Base-by-base conservation (phyloP, 2,888 invertebrate genomes). In the Lasiommata megera region DNA sequence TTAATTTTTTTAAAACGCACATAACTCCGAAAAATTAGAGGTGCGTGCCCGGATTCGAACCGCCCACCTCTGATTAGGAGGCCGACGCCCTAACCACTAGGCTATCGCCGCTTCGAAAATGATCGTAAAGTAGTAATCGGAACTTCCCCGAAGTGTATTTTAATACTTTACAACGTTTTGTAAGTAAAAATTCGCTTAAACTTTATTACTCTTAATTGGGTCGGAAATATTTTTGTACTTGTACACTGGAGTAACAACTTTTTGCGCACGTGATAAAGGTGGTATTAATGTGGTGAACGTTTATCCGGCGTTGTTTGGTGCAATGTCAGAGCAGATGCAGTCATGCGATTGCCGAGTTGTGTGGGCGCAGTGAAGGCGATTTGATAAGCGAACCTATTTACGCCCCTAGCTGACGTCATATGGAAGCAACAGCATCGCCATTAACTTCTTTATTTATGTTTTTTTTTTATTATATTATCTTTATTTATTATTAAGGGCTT, bases 141-240 rank as follows among this genome's bases (percentile, higher is more conserved):
- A 59, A 51, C 11, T 61, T 56, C 58, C 56, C 53, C 46, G 61
- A 61, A 64, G 50, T 60, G 54, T 56, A 60, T 61, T 64, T 64
- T 58, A 60, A 61, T 58, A 59, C 46, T 57, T 18, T 54, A 64
- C 46, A 31, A 50, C 54, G n/a, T 60, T 48, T 58, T 56, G 12
- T 14, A 50, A 37, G 62, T 54, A 65, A 62, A 63, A 69, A 67
- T 68, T 66, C 64, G 58, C 60, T 64, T 61, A 67, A 65, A 67
- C 69, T 76, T 79, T 79, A 77, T 72, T 69, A 65, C 72, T 66
- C 69, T 70, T 74, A 80, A 79, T 79, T 76, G 68, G 77, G 59
- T 59, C 59, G 55, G 31, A 43, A 11, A 9, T n/a, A 18, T 46
- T n/a, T 11, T 8, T 3, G 0, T 23, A 29, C 23, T 37, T 11